Percentiles rank a stretch among this genome's conserved stretches.
Conservation (phyloP, 2,113 vertebrate species). For the Plecturocebus donacophilus region DNA sequence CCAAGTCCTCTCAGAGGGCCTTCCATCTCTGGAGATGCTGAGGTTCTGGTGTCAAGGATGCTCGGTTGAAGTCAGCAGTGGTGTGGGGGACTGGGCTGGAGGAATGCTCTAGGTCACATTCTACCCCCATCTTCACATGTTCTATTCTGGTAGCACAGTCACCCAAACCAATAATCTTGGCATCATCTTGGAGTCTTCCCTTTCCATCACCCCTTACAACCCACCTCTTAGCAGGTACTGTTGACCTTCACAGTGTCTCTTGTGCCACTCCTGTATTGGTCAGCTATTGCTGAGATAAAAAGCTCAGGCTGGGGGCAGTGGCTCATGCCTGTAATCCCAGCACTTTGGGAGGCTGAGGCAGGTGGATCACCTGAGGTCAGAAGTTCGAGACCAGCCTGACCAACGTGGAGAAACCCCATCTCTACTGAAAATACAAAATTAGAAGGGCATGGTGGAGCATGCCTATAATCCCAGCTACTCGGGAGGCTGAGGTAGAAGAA, state of each 20-base stretch:
- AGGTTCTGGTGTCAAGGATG: not conserved
- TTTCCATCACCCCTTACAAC: not conserved
- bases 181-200: not conserved
- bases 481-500: too few relatives aligned
- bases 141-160: not conserved
- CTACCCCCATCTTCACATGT: not conserved
- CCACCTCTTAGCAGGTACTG: not conserved
- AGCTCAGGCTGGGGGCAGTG: too few relatives aligned
- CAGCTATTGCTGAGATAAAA: not conserved
- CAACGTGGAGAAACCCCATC: too few relatives aligned
- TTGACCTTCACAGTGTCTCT: not conserved
- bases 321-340: too few relatives aligned
- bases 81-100: not conserved
- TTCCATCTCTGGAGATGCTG: not conserved
- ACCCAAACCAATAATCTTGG: not conserved
- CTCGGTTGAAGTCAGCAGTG: too few relatives aligned
- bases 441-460: too few relatives aligned
- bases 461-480: too few relatives aligned
- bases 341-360: too few relatives aligned
- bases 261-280: not conserved
- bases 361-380: too few relatives aligned
- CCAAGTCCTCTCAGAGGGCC: not conserved
- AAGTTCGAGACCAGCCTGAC: too few relatives aligned
- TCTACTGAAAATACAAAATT: too few relatives aligned
- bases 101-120: not conserved